phyloP scores from a whole-genome alignment of 2,888 invertebrate genomes.

The Icerya purchasi region DNA sequence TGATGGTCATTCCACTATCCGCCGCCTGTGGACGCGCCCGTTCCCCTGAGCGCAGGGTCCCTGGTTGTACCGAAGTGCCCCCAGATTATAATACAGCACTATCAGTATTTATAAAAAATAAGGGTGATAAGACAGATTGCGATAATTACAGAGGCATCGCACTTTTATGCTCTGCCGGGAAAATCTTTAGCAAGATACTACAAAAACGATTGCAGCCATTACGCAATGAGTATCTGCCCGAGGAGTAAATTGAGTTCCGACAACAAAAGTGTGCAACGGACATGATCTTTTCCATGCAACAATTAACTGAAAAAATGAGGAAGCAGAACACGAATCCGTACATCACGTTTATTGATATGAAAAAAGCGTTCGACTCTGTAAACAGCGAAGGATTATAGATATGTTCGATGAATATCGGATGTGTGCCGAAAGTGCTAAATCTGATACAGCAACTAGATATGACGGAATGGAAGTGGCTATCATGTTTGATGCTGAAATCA shows the following conservation, averaged over 20 bases:
- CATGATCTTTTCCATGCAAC: not conserved
- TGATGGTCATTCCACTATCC: no score
- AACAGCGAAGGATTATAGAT: not conserved
- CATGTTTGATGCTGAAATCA: not conserved
- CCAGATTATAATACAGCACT: no score
- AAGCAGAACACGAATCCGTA: not conserved
- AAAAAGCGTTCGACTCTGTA: not conserved
- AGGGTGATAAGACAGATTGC: not conserved
- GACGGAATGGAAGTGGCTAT: not conserved
- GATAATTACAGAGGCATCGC: not conserved
- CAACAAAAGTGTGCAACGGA: not conserved
- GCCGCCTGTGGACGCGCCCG: no score
- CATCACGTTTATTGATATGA: not conserved
- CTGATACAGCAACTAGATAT: not conserved
- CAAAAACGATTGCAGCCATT: not conserved
- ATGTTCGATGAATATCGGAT: not conserved
- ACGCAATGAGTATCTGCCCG: not conserved
- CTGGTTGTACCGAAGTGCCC: no score
- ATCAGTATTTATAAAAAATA: no score
- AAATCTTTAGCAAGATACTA: not conserved
- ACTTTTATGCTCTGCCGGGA: not conserved
- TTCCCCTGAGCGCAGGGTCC: no score
- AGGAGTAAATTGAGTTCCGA: not conserved
- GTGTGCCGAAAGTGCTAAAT: not conserved
- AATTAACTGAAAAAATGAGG: not conserved